phyloP scores from a whole-genome alignment of 2,797 vertebrate genomes.

The Pipistrellus kuhlii region DNA sequence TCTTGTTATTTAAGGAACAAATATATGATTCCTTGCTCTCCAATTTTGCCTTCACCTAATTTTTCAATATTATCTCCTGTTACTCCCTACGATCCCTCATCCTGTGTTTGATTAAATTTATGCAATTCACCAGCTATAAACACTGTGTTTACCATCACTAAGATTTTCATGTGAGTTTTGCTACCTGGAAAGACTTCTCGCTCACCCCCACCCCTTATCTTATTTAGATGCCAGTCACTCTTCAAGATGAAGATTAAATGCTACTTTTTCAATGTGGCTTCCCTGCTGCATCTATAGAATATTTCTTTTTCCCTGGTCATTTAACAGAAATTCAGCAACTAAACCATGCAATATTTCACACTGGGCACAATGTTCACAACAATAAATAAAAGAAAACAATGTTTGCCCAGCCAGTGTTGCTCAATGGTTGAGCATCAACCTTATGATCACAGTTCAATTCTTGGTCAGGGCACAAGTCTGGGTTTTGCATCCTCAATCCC shows the following conservation, averaged over 20 bases:
- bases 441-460: no score
- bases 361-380: not conserved
- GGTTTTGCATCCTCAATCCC: no score
- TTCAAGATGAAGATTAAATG: not conserved
- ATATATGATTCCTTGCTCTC: not conserved
- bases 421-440: no score
- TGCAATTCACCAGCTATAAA: not conserved
- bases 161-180: not conserved
- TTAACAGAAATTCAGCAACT: conserved; percentile 12
- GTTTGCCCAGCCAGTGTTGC: no score
- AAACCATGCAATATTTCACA: not conserved
- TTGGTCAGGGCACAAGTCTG: no score
- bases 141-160: not conserved
- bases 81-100: not conserved
- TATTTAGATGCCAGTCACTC: not conserved
- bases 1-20: conserved; percentile 25
- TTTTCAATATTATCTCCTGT: conserved; percentile 38
- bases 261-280: not conserved
- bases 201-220: no score
- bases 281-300: not conserved
- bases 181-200: not conserved
- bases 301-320: not conserved
- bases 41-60: not conserved
- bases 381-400: not conserved
- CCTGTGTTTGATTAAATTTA: not conserved